Conservation (phyloP, 2,113 vertebrate genomes). For the Brachyhypopomus gauderio region DNA sequence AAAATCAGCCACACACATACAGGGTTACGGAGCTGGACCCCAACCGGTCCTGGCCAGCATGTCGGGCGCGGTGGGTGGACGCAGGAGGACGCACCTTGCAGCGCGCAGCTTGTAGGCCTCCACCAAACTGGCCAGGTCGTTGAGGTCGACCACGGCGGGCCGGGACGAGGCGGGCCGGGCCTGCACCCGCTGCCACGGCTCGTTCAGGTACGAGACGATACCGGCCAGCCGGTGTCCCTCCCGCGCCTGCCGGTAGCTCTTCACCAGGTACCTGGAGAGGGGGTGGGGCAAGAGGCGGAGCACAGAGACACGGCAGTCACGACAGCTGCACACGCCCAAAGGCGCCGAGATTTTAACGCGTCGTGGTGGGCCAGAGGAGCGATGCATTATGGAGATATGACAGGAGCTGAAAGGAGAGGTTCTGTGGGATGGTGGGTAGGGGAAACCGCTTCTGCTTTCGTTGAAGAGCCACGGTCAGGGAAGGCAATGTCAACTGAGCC, state of each 20-base stretch:
- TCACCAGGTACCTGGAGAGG: conserved; percentile 86
- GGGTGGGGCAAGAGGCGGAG: not conserved
- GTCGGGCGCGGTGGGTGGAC: no score
- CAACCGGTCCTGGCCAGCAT: not conserved
- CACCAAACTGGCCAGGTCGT: conserved; percentile 78
- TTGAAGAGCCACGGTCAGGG: no score
- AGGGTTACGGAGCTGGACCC: not conserved
- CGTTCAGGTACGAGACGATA: conserved; percentile 91
- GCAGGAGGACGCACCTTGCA: conserved; percentile 75
- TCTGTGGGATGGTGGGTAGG: no score
- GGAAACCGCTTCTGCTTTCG: not conserved
- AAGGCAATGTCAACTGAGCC: no score
- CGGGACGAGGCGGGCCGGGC: conserved; percentile 82
- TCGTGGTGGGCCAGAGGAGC: no score
- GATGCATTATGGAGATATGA: no score
- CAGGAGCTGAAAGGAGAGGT: no score
- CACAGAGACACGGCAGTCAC: not conserved
- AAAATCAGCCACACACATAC: conserved; percentile 22
- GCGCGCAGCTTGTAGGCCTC: conserved; percentile 90
- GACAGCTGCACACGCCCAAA: no score
- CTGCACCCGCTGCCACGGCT: conserved; percentile 79
- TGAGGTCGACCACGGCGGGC: conserved; percentile 73
- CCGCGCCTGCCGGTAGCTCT: conserved; percentile 85
- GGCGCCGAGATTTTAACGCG: no score
- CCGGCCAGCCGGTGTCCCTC: conserved; percentile 84